Evolutionary conservation across 2,888 invertebrate genomes (phyloP).

Genomic region (Pyrochroa serraticornis): DNA sequence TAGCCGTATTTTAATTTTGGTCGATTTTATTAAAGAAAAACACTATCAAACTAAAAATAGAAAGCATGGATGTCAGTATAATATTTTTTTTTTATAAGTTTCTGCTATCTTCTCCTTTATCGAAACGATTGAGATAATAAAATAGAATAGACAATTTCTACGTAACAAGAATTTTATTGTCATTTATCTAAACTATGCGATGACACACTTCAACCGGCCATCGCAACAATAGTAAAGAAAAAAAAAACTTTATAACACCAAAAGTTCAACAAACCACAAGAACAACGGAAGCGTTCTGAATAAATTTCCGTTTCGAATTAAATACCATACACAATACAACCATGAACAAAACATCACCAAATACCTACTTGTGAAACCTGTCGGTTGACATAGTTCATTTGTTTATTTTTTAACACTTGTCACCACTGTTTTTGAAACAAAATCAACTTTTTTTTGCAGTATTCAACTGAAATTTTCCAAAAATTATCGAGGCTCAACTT

Average conservation of each 20-base stretch:
- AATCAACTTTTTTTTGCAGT: not conserved
- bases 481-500: not conserved
- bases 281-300: conserved; percentile 10
- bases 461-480: not conserved
- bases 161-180: too few relatives aligned
- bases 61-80: too few relatives aligned
- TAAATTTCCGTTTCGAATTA: conserved; percentile 8
- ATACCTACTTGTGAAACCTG: conserved; percentile 69
- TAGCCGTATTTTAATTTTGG: too few relatives aligned
- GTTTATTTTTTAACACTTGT: conserved; percentile 31
- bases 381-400: conserved; percentile 63
- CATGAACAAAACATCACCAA: conserved; percentile 18
- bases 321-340: conserved; percentile 9
- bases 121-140: too few relatives aligned
- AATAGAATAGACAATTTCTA: too few relatives aligned
- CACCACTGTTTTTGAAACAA: conserved; percentile 26
- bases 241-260: not conserved
- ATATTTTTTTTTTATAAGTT: too few relatives aligned
- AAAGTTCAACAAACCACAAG: conserved; percentile 10
- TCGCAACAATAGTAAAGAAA: too few relatives aligned
- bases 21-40: too few relatives aligned
- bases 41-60: too few relatives aligned
- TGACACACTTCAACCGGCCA: too few relatives aligned
- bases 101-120: too few relatives aligned
- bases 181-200: too few relatives aligned